Base-by-base conservation (phyloP, 2,113 vertebrate species). In the Psittacula cyanocephala region DNA sequence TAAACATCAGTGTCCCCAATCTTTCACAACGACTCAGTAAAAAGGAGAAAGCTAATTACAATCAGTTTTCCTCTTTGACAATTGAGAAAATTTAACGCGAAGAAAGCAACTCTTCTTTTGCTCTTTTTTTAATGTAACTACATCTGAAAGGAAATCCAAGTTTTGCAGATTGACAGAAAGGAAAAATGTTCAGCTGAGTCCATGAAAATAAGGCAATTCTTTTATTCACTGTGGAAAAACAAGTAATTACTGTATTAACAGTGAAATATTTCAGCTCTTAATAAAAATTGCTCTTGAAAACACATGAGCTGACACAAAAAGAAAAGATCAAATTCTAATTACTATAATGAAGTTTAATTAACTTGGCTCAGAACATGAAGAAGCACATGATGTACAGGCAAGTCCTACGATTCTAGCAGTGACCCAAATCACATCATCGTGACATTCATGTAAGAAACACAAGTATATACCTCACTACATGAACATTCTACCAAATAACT, bases 231-330 rank as follows among this genome's bases (percentile, higher is more conserved):
- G 31, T 53, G 43, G 28, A 81, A 67, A 93, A 92, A 8, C 60
- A 94, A 89, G 33, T 47, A 74, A 86, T 82, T 90, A 95, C 11
- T 10, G 3, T 43, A 60, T 60, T 62, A 82, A 91, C 39, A 75
- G 28, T 41, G 47, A 81, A 93, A 74, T 20, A 52, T 76, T 86
- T 65, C 31, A 65, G 50, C 19, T 67, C 69, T 47, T 53, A 76
- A 47, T 37, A 91, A 84, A 91, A 89, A 70, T 29, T 57, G 86
- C 4, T 31, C 79, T 69, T 94, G 78, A 94, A 72, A 96, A 85
- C 55, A 75, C 72, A 91, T 0, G 0, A 63, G 39, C 27, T 75
- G 52, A 63, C 53, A 82, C 20, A 55, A 77, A 77, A 82, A 70
- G 9, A 75, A 49, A 88, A 50, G 12, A 67, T 28, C 39, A 25